These are phyloP conservation scores for Dermolepida albohirtum DNA, from an alignment of 2,888 invertebrate species.

Conservation along the genomic window DNA sequence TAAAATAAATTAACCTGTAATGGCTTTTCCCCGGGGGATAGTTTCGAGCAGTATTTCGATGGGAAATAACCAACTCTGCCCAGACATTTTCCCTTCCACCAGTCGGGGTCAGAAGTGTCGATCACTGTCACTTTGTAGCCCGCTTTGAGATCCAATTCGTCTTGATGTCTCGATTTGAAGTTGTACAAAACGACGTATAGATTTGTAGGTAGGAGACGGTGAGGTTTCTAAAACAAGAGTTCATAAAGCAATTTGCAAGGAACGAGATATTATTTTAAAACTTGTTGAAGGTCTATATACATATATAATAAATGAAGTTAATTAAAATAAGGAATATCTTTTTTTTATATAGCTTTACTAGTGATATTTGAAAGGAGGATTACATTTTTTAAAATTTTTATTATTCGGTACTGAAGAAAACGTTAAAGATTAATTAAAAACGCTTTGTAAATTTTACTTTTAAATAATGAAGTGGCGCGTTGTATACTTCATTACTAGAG, in stretches of 20 bases:
- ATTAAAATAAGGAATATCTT: too few relatives aligned
- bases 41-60: conserved; percentile 91
- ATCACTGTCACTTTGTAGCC: conserved; percentile 93
- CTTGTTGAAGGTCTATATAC: too few relatives aligned
- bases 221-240: conserved; percentile 75
- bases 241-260: not conserved
- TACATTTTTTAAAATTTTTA: too few relatives aligned
- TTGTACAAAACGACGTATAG: conserved; percentile 95
- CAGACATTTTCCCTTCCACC: conserved; percentile 97
- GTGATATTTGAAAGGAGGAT: too few relatives aligned
- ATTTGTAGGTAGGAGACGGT: conserved; percentile 88
- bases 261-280: too few relatives aligned
- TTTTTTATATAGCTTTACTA: too few relatives aligned
- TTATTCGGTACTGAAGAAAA: too few relatives aligned
- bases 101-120: conserved; percentile 94
- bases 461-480: too few relatives aligned
- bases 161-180: conserved; percentile 93
- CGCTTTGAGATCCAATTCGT: conserved; percentile 93
- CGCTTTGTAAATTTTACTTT: too few relatives aligned
- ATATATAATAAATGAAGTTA: too few relatives aligned
- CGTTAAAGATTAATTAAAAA: too few relatives aligned
- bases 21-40: conserved; percentile 91
- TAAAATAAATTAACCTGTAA: conserved; percentile 76
- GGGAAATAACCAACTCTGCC: conserved; percentile 94
- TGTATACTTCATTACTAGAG: too few relatives aligned